A percentile compares a stretch with the other conserved stretches of the same genome.
Evolutionary conservation across 2,888 invertebrate genomes (phyloP).

Genomic region (Pachycephus smyrnensis): DNA sequence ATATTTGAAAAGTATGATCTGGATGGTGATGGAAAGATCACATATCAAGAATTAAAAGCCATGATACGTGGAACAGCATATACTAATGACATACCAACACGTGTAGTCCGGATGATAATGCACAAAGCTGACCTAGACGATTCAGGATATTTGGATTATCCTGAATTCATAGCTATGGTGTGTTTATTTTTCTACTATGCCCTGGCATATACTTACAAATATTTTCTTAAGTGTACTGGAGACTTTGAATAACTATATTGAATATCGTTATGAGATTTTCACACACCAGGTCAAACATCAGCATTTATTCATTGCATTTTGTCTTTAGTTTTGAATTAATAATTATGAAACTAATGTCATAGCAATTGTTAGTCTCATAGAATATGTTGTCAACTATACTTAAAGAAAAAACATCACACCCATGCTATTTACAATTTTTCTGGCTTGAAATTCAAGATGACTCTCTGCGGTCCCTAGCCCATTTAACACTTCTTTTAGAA

Average conservation of each 20-base stretch:
- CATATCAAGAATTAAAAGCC: slow-evolving; percentile 74
- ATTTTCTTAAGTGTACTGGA: not conserved
- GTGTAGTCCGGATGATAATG: slow-evolving; percentile 77
- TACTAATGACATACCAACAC: slow-evolving; percentile 77
- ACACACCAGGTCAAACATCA: not conserved
- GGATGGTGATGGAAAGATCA: slow-evolving; percentile 78
- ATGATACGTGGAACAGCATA: slow-evolving; percentile 74
- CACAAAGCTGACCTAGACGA: slow-evolving; percentile 74
- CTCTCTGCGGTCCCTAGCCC: not conserved
- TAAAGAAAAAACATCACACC: not conserved
- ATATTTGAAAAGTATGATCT: slow-evolving; percentile 73
- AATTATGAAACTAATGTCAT: not conserved
- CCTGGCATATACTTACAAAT: not conserved
- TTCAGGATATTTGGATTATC: slow-evolving; percentile 77
- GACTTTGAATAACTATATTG: not conserved
- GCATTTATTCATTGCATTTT: not conserved
- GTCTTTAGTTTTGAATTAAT: not conserved
- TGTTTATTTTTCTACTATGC: slow-evolving; percentile 65
- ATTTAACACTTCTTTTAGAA: not conserved
- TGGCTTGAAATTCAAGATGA: not conserved
- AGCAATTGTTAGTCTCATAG: not conserved
- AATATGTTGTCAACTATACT: not conserved
- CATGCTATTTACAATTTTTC: not conserved
- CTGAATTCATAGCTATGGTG: slow-evolving; percentile 81
- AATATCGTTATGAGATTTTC: not conserved